Conservation (phyloP, 30 jellyfish, hydroid and myxozoan genomes). For the Aurelia aurita region DNA sequence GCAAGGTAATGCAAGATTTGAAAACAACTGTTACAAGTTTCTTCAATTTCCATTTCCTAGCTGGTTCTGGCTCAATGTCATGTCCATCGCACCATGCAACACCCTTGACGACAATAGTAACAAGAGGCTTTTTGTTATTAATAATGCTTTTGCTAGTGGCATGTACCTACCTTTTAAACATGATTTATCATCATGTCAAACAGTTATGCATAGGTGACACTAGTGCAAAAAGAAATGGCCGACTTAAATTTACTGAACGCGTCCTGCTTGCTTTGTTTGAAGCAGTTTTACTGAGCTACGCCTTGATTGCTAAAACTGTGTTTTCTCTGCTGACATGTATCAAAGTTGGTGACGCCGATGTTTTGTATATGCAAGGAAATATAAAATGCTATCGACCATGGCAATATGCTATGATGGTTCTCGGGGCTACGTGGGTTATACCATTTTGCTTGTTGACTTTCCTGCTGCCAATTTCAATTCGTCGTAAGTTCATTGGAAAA, state of each 20-base stretch:
- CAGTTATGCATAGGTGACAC: not conserved
- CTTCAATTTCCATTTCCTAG: conserved; percentile 13
- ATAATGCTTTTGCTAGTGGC: not conserved
- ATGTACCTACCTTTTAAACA: not conserved
- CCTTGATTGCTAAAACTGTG: not conserved
- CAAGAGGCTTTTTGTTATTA: not conserved
- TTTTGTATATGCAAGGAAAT: conserved; percentile 24
- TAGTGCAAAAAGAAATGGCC: not conserved
- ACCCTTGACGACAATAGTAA: conserved; percentile 1
- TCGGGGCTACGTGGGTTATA: conserved; percentile 1
- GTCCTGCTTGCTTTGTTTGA: conserved; percentile 12
- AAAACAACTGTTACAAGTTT: not conserved
- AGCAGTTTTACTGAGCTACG: conserved; percentile 12
- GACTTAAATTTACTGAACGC: not conserved
- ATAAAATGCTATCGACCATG: conserved; percentile 1
- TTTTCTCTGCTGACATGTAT: conserved; percentile 25
- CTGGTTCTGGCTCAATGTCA: not conserved
- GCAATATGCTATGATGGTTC: conserved; percentile 20
- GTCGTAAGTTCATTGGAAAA: not conserved
- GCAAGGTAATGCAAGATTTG: not conserved
- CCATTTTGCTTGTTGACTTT: conserved; percentile 14
- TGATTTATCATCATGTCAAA: not conserved
- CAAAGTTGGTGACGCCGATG: not conserved
- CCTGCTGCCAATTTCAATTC: not conserved
- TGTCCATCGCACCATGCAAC: conserved; percentile 12